These are phyloP conservation scores for Tringa solitaria DNA, from an alignment of 2,113 vertebrate genomes.

Conservation along the genomic window DNA sequence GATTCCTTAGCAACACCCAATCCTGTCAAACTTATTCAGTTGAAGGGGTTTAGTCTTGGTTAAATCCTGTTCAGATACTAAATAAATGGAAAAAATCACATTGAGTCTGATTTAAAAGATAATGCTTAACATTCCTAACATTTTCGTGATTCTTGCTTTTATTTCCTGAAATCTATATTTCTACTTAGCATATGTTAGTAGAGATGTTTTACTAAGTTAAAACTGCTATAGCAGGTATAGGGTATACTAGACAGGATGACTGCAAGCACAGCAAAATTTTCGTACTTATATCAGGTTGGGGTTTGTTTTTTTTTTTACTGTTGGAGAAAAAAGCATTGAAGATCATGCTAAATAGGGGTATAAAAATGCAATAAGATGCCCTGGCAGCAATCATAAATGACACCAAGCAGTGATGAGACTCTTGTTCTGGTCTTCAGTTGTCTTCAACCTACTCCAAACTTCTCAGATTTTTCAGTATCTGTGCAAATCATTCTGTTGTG, in stretches of 20 bases:
- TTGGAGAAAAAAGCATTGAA: neutral
- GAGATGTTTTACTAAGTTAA: neutral
- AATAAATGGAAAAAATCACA: neutral
- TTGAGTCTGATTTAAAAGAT: neutral
- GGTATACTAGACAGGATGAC: neutral
- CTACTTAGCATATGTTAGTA: neutral
- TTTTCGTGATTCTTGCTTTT: neutral
- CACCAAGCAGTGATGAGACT: neutral
- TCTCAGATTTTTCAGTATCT: neutral
- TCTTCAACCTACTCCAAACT: neutral
- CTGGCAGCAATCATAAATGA: neutral
- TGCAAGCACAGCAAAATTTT: neutral
- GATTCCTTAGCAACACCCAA: neutral
- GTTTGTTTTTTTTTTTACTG: neutral
- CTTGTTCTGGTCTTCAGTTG: neutral
- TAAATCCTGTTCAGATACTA: neutral
- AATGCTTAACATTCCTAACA: neutral
- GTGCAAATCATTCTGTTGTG: neutral
- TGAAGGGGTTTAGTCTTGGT: neutral
- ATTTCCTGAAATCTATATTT: neutral
- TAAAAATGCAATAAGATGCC: neutral
- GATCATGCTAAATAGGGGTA: neutral
- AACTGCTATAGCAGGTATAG: neutral
- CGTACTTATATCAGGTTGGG: neutral
- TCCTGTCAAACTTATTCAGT: neutral